Base-by-base conservation (phyloP, 2,113 vertebrate species). In the Sander lucioperca region DNA sequence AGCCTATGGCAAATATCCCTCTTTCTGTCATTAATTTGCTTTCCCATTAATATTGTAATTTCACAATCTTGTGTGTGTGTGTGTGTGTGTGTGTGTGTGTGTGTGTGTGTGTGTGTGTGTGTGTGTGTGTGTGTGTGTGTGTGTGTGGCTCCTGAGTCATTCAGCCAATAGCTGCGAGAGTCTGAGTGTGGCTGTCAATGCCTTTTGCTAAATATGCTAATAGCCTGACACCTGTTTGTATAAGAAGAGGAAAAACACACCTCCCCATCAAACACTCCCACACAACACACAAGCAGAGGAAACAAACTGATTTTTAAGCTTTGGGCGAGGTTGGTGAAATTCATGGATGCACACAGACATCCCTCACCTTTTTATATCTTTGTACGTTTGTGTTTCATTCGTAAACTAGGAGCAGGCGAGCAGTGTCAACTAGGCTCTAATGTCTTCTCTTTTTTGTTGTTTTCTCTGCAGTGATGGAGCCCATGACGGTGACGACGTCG, bases 401-500 rank as follows among this genome's bases (percentile, higher is more conserved):
- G 3, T 19, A 19, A 74, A 21, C n/a, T 11, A 43, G 13, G 6
- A 64, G 39, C 18, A 15, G 19, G 11, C 19, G 21, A 8, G 1
- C 30, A 13, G 36, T n/a, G 15, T 68, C 16, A 54, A 43, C 4
- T 19, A 3, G 10, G 6, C 25, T 80, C 48, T 78, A 7, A 87
- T 43, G n/a, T 58, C 48, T 64, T 33, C 14, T 63, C 61, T 71
- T 27, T 45, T 19, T 25, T 48, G n/a, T 54, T 16, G 47, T 19
- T 15, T 30, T 39, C 51, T 54, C 5, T 23, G 25, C 80, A 97
- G 97, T 92, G 80, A 96, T 96, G 97, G 97, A 99, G 64, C 71
- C 82, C 0, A 92, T 95, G 75, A 95, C 96, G 0, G 95, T 97
- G 62, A 97, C 96, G 53, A 96, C 96, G 0, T 97, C 97, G 1